Percentiles rank a stretch among this genome's conserved stretches.
These are phyloP conservation scores for Synanthedon vespiformis DNA, from an alignment of 2,888 invertebrate species.

Conservation along the genomic window DNA sequence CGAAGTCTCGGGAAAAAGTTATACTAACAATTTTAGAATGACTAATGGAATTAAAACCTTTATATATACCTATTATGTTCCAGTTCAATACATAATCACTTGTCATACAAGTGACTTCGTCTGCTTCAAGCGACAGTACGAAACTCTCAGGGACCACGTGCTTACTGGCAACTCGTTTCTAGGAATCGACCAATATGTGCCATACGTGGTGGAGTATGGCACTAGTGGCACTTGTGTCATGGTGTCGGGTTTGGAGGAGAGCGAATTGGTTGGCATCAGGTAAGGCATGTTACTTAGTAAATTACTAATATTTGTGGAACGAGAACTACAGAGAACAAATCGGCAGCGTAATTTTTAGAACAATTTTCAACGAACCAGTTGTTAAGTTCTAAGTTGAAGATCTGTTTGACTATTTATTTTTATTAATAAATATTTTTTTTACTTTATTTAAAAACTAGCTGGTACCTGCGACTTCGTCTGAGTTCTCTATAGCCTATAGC, in stretches of 20 bases:
- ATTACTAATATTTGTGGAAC: not conserved
- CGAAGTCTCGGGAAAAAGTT: no score
- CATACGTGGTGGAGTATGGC: constrained; percentile 26
- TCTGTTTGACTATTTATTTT: no score
- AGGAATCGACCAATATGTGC: constrained; percentile 19
- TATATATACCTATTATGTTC: constrained; percentile 5
- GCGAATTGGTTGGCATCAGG: constrained; percentile 27
- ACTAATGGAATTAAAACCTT: no score
- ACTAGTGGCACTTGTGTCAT: constrained; percentile 27
- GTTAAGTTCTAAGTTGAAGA: no score
- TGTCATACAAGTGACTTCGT: constrained; percentile 38
- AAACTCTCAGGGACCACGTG: constrained; percentile 24
- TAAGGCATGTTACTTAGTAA: constrained; percentile 7
- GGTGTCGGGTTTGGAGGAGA: constrained; percentile 29
- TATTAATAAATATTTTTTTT: no score
- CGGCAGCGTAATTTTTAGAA: no score
- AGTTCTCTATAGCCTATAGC: no score
- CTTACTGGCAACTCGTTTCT: constrained; percentile 24
- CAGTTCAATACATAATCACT: constrained; percentile 31
- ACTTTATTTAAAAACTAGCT: no score
- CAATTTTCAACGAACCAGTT: no score
- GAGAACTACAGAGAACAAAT: not conserved
- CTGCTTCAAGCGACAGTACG: constrained; percentile 40
- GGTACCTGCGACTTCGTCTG: no score
- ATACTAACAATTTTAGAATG: no score